phyloP scores from a whole-genome alignment of 2,113 vertebrate species.

The Anhinga anhinga region DNA sequence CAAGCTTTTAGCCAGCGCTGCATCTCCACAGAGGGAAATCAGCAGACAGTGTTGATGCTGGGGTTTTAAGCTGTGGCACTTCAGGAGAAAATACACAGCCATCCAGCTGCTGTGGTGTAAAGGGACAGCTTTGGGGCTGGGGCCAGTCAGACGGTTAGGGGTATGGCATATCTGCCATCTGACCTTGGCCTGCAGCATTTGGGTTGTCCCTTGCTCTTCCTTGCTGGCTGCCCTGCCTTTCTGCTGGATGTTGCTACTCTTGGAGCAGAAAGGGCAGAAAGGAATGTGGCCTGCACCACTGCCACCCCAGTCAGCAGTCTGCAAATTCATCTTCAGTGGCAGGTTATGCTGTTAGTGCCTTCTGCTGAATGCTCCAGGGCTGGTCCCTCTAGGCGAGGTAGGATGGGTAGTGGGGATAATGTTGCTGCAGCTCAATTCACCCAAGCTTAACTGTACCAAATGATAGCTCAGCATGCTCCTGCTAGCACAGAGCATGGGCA shows the following conservation, averaged over 20 bases:
- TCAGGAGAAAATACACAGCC: background rate
- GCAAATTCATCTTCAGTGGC: background rate
- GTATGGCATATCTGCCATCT: accelerated
- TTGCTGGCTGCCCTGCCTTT: background rate
- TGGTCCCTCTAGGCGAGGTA: background rate
- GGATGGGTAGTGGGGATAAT: background rate
- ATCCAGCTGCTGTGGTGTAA: background rate
- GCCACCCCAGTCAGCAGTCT: background rate
- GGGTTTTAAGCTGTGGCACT: background rate
- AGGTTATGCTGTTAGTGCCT: background rate
- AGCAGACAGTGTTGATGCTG: background rate
- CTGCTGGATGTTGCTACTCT: background rate
- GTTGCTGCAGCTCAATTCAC: background rate
- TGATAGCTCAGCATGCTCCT: background rate
- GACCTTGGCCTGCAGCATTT: background rate
- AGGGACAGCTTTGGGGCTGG: background rate
- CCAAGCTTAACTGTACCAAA: background rate
- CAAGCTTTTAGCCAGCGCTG: background rate
- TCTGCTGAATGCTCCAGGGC: background rate
- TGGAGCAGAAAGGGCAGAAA: background rate
- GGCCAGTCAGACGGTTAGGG: accelerated
- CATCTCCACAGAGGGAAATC: background rate
- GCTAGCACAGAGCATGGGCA: background rate
- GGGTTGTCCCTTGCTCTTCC: background rate
- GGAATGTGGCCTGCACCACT: background rate